Evolutionary conservation across 2,797 vertebrate species (phyloP).

Genomic region (Peromyscus nudipes): DNA sequence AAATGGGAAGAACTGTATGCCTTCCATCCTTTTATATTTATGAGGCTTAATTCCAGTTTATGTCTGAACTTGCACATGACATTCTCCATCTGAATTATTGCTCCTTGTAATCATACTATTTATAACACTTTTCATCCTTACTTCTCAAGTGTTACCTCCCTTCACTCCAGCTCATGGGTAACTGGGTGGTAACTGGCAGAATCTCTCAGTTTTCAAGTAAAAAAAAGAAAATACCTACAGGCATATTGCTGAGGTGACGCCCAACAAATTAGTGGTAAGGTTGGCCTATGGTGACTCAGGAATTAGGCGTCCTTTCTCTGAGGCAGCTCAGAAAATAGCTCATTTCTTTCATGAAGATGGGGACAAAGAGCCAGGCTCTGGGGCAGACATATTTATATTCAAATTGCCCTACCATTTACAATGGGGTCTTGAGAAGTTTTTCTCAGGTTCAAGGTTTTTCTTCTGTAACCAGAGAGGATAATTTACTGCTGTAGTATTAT

Average conservation of each 20-base stretch:
- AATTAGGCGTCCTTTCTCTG: neutral
- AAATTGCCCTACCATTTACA: neutral
- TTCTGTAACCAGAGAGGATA: neutral
- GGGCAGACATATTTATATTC: neutral
- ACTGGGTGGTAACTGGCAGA: conserved; percentile 61
- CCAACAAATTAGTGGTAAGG: conserved; percentile 18
- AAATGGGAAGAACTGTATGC: conserved; percentile 57
- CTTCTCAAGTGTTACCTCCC: conserved; percentile 69
- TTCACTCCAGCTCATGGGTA: conserved; percentile 56
- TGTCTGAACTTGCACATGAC: conserved; percentile 75
- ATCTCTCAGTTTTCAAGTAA: conserved; percentile 53
- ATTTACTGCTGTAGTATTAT: neutral
- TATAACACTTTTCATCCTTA: conserved; percentile 72
- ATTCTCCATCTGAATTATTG: conserved; percentile 78
- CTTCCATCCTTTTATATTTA: conserved; percentile 77
- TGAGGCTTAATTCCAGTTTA: conserved; percentile 74
- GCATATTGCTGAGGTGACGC: conserved; percentile 4
- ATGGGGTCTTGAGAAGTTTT: neutral
- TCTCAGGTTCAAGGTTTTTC: neutral
- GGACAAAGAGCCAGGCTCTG: neutral
- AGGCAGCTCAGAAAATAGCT: neutral
- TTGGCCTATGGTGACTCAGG: neutral
- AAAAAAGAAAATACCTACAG: neutral
- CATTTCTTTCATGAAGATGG: neutral
- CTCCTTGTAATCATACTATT: conserved; percentile 75